Percentiles rank a stretch among this genome's conserved stretches.
Evolutionary conservation across 92 coral and sea anemone genomes (phyloP).

Genomic region (Porites divaricata): DNA sequence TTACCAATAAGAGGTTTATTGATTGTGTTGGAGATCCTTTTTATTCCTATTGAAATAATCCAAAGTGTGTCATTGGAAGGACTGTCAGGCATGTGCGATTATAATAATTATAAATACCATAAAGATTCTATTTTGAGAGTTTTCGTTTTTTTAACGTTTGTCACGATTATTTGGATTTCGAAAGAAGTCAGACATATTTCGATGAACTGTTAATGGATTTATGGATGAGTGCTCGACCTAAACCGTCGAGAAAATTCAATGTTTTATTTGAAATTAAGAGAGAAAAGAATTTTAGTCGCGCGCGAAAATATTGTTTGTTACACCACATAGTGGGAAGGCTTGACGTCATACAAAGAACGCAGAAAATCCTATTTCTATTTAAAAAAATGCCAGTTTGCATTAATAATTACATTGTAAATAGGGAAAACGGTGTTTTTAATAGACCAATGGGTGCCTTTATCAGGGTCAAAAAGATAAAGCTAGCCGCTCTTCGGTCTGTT

Average conservation of each 20-base stretch:
- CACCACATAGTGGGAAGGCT: neutral
- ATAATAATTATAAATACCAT: constrained; percentile 24
- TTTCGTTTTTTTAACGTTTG: constrained; percentile 6
- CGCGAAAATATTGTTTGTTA: constrained; percentile 9
- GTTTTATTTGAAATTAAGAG: constrained; percentile 10
- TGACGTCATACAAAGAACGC: constrained; percentile 26
- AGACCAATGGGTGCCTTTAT: neutral
- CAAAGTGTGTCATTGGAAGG: constrained; percentile 33
- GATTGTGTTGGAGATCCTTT: constrained; percentile 23
- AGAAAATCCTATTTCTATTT: constrained; percentile 15
- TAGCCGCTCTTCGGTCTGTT: neutral
- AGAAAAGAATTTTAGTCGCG: neutral
- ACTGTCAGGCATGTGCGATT: constrained; percentile 5
- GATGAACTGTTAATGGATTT: neutral
- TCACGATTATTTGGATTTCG: constrained; percentile 28
- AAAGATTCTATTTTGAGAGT: constrained; percentile 20
- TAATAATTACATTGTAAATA: constrained; percentile 8
- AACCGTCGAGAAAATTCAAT: constrained; percentile 28
- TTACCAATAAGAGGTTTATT: constrained; percentile 44
- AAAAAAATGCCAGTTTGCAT: neutral
- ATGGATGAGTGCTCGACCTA: constrained; percentile 6
- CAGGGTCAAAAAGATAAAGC: constrained; percentile 2
- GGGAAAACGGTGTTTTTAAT: neutral
- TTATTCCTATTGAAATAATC: constrained; percentile 15
- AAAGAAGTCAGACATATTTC: constrained; percentile 2